phyloP scores from a whole-genome alignment of 2,113 vertebrate species.

The Capra hircus region DNA sequence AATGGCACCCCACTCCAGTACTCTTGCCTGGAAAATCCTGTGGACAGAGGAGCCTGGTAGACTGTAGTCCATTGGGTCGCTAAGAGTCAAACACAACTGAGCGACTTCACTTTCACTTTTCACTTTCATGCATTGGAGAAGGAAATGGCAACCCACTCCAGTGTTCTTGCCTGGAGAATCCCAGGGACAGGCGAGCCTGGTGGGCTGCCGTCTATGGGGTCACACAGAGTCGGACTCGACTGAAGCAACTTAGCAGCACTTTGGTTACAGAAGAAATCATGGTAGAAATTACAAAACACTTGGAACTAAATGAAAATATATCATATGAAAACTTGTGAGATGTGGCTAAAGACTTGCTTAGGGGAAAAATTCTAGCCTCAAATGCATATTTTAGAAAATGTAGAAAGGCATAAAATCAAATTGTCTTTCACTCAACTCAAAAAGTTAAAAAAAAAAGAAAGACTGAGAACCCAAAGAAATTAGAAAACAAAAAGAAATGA shows the following conservation, averaged over 20 bases:
- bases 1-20: too few species aligned
- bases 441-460: neutral
- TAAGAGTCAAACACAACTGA: too few species aligned
- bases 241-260: neutral
- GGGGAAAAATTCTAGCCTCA: neutral
- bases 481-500: neutral
- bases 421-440: neutral
- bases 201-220: too few species aligned
- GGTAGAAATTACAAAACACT: neutral
- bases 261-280: neutral
- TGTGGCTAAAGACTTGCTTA: neutral
- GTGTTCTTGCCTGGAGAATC: too few species aligned
- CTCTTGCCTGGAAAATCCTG: too few species aligned
- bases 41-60: too few species aligned
- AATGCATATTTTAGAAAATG: neutral
- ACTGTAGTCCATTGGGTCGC: too few species aligned
- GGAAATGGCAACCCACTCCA: too few species aligned
- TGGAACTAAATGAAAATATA: neutral
- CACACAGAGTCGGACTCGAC: too few species aligned
- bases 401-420: neutral
- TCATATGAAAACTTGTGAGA: neutral
- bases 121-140: too few species aligned
- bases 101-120: too few species aligned
- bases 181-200: too few species aligned
- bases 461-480: neutral